Conservation (phyloP, 1,140 invertebrate species). For the Eurytemora carolleeae region DNA sequence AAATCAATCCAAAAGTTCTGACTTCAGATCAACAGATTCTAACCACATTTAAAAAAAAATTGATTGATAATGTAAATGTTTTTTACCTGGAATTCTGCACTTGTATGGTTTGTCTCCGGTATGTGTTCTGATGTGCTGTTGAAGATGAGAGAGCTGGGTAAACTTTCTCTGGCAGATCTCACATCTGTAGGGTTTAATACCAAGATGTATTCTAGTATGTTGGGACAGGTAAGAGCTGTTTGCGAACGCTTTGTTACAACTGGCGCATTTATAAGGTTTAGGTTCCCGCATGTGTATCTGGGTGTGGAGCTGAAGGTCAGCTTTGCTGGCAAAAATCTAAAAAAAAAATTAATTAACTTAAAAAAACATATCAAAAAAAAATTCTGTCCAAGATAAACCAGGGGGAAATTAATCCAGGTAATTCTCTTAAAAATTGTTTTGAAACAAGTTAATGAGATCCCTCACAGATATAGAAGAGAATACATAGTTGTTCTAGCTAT, state of each 20-base stretch:
- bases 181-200: constrained; percentile 64
- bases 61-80: too few relatives aligned
- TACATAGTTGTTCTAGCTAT: too few relatives aligned
- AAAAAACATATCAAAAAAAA: too few relatives aligned
- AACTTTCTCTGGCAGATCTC: constrained; percentile 97
- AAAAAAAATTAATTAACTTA: constrained; percentile 35
- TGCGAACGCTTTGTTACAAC: constrained; percentile 95
- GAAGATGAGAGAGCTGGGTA: constrained; percentile 92
- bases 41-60: too few relatives aligned
- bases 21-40: too few relatives aligned
- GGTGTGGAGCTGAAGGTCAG: constrained; percentile 85
- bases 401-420: too few relatives aligned
- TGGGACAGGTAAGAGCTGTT: constrained; percentile 98
- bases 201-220: constrained; percentile 93
- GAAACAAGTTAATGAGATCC: too few relatives aligned
- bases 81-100: constrained; percentile 66
- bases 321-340: constrained; percentile 92
- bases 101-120: constrained; percentile 96
- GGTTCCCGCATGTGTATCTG: constrained; percentile 95
- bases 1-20: too few relatives aligned
- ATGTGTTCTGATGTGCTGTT: constrained; percentile 96
- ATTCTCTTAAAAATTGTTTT: too few relatives aligned
- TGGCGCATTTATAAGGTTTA: constrained; percentile 96
- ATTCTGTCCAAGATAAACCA: too few relatives aligned
- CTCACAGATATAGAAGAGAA: too few relatives aligned